A percentile compares a stretch with the other conserved stretches of the same genome.
These are phyloP conservation scores for Phataginus tricuspis DNA, from an alignment of 2,797 vertebrate genomes.

Conservation along the genomic window DNA sequence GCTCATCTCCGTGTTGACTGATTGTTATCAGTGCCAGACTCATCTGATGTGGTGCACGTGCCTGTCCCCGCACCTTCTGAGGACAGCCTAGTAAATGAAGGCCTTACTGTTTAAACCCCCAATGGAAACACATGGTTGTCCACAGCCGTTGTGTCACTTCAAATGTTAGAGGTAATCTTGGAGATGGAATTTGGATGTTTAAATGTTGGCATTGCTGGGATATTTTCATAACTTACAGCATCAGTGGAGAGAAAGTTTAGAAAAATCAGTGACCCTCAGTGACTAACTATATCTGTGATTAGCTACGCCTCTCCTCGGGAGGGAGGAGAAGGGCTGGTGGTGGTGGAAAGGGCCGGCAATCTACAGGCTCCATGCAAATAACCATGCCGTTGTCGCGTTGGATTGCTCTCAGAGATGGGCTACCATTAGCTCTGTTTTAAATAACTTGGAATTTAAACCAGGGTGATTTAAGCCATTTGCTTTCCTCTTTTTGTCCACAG, in stretches of 20 bases:
- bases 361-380: not conserved
- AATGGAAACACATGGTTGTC: not conserved
- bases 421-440: not conserved
- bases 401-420: not conserved
- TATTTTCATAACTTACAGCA: not conserved
- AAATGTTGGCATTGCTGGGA: not conserved
- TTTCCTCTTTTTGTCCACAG: not conserved
- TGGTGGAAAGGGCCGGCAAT: not conserved
- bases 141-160: not conserved
- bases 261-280: not conserved
- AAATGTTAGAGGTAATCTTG: not conserved
- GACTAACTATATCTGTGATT: not conserved
- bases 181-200: not conserved
- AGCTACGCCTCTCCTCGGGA: not conserved
- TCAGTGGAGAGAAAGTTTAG: not conserved
- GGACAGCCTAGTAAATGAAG: not conserved
- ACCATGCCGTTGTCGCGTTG: not conserved
- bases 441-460: not conserved
- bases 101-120: not conserved
- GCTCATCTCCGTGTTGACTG: slow-evolving; percentile 7
- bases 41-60: not conserved
- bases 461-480: not conserved
- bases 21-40: not conserved
- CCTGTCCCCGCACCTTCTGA: not conserved
- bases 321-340: not conserved